These are phyloP conservation scores for Gastrophryne carolinensis DNA, from an alignment of 2,797 vertebrate genomes.

Conservation along the genomic window DNA sequence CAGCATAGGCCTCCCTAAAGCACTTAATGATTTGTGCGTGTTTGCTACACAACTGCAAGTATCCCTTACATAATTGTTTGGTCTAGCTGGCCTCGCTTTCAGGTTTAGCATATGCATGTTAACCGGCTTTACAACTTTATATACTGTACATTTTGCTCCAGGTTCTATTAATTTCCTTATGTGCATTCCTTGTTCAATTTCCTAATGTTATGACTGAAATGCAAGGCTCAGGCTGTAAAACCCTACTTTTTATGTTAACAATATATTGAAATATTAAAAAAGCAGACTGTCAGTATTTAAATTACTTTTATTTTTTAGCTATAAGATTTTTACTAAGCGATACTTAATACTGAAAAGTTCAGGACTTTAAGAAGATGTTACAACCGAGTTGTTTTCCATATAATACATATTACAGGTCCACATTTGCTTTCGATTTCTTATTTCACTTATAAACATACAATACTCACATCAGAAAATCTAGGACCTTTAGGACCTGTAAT, in stretches of 20 bases:
- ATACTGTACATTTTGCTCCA: not conserved
- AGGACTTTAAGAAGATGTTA: not conserved
- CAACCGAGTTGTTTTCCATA: too few relatives aligned
- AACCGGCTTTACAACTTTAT: not conserved
- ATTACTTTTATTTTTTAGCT: slow-evolving; percentile 16
- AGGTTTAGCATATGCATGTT: not conserved
- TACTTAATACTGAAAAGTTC: not conserved
- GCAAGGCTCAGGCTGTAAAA: not conserved
- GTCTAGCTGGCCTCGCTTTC: not conserved
- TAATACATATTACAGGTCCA: too few relatives aligned
- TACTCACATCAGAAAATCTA: too few relatives aligned
- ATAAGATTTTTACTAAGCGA: not conserved
- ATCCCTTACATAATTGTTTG: not conserved
- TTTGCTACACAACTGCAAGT: too few relatives aligned
- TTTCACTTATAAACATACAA: too few relatives aligned
- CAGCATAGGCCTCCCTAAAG: too few relatives aligned
- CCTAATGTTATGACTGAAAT: not conserved
- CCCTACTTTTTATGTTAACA: slow-evolving; percentile 7
- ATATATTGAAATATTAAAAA: slow-evolving; percentile 21
- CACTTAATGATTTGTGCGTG: too few relatives aligned
- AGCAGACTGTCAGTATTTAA: slow-evolving; percentile 12
- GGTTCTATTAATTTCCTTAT: slow-evolving; percentile 14
- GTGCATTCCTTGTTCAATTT: not conserved
- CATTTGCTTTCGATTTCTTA: too few relatives aligned
- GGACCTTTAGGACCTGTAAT: too few relatives aligned